phyloP scores from a whole-genome alignment of 2,888 invertebrate species.

The Linnaemya tessellans region DNA sequence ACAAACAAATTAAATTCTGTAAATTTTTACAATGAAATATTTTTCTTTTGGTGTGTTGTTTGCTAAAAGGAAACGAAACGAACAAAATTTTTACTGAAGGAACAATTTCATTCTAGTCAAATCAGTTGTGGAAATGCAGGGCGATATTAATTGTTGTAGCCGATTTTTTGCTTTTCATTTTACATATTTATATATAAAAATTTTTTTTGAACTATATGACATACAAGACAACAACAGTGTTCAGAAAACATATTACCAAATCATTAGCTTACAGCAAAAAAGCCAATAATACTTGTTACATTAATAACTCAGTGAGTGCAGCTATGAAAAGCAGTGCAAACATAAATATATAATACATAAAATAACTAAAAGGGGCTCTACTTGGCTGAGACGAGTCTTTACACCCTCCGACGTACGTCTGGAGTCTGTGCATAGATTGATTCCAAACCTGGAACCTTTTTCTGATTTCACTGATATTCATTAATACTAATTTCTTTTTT shows the following conservation, averaged over 20 bases:
- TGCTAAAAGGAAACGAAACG: conserved; percentile 25
- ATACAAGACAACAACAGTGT: conserved; percentile 11
- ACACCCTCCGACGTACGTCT: no score
- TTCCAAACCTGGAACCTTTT: no score
- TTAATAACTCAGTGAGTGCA: neutral
- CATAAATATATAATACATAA: no score
- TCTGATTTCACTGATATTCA: no score
- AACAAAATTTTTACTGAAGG: neutral
- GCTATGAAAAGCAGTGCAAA: neutral
- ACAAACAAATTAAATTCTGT: conserved; percentile 24
- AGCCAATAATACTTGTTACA: conserved; percentile 2
- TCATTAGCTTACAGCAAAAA: conserved; percentile 48
- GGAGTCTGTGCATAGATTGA: no score
- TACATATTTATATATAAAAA: neutral
- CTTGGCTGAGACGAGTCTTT: no score
- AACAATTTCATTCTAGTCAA: conserved; percentile 33
- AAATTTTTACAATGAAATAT: conserved; percentile 22
- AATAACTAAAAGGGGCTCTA: no score
- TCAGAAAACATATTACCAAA: conserved; percentile 52
- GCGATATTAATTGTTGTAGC: conserved; percentile 1
- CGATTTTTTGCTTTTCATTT: neutral
- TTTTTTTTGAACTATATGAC: conserved; percentile 43
- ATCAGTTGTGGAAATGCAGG: conserved; percentile 4
- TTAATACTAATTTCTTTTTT: no score
- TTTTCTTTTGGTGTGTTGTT: conserved; percentile 5